These are phyloP conservation scores for Brachyhypopomus gauderio DNA, from an alignment of 2,113 vertebrate genomes.

Conservation along the genomic window DNA sequence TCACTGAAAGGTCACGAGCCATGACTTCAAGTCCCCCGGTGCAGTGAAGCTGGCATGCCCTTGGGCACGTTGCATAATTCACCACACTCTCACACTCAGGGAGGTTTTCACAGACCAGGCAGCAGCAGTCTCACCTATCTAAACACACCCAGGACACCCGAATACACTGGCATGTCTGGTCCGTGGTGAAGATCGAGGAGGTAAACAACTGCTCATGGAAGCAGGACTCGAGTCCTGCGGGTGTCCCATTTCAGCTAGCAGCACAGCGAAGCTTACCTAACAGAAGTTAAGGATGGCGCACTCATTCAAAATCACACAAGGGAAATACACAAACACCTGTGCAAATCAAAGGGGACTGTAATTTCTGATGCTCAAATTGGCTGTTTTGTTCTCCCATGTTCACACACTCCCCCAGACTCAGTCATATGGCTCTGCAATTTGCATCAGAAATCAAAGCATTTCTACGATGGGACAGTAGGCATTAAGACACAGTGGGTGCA, in stretches of 20 bases:
- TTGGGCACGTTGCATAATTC: slow-evolving; percentile 50
- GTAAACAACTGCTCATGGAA: neutral
- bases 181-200: slow-evolving; percentile 1
- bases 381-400: slow-evolving; percentile 62
- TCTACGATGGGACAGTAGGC: neutral
- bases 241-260: neutral
- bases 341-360: slow-evolving; percentile 52
- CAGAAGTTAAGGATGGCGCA: neutral
- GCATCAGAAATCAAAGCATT: slow-evolving; percentile 45
- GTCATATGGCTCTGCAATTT: slow-evolving; percentile 60
- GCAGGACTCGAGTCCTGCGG: neutral
- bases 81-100: slow-evolving; percentile 59
- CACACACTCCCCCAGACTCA: slow-evolving; percentile 44
- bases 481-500: neutral
- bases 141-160: slow-evolving; percentile 32
- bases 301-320: neutral
- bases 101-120: slow-evolving; percentile 49
- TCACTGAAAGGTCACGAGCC: slow-evolving; percentile 4
- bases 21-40: neutral
- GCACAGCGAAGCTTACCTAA: neutral
- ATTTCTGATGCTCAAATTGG: slow-evolving; percentile 61
- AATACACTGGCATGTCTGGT: slow-evolving; percentile 2
- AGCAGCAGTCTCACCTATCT: slow-evolving; percentile 47
- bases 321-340: neutral
- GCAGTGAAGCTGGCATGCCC: slow-evolving; percentile 30